Evolutionary conservation across 2,113 vertebrate species (phyloP).

Genomic region (Mormyrus lacerda): DNA sequence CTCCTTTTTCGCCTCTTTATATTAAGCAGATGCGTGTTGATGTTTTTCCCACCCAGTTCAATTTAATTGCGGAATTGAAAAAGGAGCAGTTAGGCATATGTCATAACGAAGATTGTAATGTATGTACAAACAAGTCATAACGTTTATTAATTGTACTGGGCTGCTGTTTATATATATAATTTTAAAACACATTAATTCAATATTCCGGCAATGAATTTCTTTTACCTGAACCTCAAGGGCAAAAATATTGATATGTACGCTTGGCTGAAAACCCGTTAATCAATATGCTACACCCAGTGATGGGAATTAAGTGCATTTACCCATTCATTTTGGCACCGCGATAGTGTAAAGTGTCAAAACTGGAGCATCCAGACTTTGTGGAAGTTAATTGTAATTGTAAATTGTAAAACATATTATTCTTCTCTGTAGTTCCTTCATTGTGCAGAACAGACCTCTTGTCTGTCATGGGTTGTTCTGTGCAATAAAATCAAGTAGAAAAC

Average conservation of each 20-base stretch:
- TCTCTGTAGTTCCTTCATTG: background rate
- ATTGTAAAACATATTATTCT: background rate
- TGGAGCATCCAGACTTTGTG: background rate
- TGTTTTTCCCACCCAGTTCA: background rate
- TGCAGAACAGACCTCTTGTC: background rate
- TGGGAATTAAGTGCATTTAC: background rate
- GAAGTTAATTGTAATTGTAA: background rate
- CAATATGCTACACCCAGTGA: background rate
- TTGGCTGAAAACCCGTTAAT: background rate
- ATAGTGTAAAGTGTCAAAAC: background rate
- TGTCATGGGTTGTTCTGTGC: background rate
- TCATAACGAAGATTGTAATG: background rate
- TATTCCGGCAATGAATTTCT: background rate
- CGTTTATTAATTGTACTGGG: background rate
- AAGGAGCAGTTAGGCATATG: background rate
- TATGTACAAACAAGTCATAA: background rate
- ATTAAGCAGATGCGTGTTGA: background rate
- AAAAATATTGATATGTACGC: background rate
- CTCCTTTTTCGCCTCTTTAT: no score
- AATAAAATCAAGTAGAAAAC: background rate
- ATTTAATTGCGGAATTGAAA: background rate
- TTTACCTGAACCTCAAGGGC: background rate
- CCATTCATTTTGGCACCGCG: background rate
- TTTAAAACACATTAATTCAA: background rate
- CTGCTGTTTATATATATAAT: background rate